Percentiles rank a stretch among this genome's conserved stretches.
These are phyloP conservation scores for Melolontha melolontha DNA, from an alignment of 2,888 invertebrate genomes.

Conservation along the genomic window DNA sequence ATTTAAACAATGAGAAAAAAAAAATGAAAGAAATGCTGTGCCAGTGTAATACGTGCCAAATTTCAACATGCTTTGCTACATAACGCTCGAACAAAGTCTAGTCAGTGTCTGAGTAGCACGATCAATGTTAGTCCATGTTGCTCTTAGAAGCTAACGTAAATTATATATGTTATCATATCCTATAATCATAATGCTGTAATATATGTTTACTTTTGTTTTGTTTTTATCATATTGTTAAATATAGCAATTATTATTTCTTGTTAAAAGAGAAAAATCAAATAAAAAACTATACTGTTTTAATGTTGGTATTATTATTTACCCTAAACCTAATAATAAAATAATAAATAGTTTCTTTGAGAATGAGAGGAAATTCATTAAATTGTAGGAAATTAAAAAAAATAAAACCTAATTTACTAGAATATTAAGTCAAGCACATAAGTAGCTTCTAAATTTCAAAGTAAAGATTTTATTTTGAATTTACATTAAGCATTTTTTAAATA, in stretches of 20 bases:
- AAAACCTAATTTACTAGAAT: too few species aligned
- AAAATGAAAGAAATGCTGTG: conserved; percentile 30
- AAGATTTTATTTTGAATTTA: too few species aligned
- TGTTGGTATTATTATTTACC: neutral
- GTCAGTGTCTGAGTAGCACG: conserved; percentile 53
- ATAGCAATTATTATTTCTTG: conserved; percentile 44
- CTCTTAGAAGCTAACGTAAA: conserved; percentile 49
- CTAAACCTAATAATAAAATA: neutral
- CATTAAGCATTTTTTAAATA: too few species aligned
- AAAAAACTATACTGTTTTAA: conserved; percentile 46
- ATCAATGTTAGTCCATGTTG: conserved; percentile 57
- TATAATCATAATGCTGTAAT: conserved; percentile 41
- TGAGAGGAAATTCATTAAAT: too few species aligned
- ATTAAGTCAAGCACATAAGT: too few species aligned
- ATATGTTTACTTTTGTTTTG: conserved; percentile 32
- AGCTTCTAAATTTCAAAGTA: too few species aligned
- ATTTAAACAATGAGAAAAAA: conserved; percentile 49
- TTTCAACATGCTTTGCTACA: conserved; percentile 64
- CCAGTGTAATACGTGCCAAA: conserved; percentile 52
- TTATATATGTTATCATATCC: conserved; percentile 32
- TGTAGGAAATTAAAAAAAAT: too few species aligned
- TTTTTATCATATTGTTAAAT: conserved; percentile 32
- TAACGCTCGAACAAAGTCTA: conserved; percentile 56
- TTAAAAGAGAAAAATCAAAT: conserved; percentile 44
- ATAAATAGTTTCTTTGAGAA: neutral